Base-by-base conservation (phyloP, 2,797 vertebrate genomes). In the Spheniscus humboldti region DNA sequence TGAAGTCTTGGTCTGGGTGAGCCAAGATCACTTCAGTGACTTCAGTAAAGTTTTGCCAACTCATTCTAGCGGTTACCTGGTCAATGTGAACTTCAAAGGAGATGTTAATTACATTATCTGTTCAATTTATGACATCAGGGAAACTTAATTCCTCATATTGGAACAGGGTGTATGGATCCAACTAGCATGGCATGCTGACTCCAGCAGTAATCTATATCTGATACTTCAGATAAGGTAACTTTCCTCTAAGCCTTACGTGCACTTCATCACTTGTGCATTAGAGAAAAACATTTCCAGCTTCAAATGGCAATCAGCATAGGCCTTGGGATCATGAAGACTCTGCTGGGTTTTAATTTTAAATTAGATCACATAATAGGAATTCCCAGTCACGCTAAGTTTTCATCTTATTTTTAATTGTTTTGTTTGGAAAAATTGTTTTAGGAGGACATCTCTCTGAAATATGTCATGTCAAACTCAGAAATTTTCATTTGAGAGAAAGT, bases 211-310 rank as follows among this genome's bases (percentile, higher is more conserved):
- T 96, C 94, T 97, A 91, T 96, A 96, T 96, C 96, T 96, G 97
- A 97, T 97, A 20, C 92, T 92, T 71, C 91, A 96, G 95, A 97
- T 97, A 97, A 97, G 95, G 91, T 95, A 94, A 96, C 94, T 96
- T 97, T 96, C 94, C 94, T 95, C 50, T 56, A 13, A 90, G 87
- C 72, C 69, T 96, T 94, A 80, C 11, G 22, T 95, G 73, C 68
- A 2, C 94, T 96, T 97, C 92, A 96, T 97, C 94, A 87, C 93
- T 97, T 97, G 95, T 96, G 82, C 95, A 92, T 95, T 96, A 96
- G 86, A 96, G 93, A 91, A 89, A 80, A 97, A 95, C 84, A 33
- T 85, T 89, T 94, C 93, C 94, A 95, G 96, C 95, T 94, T 96
- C 95, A 66, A 77, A 77, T 92, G 57, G 90, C 94, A 96, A 96